Conservation (phyloP, 2,888 invertebrate genomes). For the Spilosoma lubricipeda region DNA sequence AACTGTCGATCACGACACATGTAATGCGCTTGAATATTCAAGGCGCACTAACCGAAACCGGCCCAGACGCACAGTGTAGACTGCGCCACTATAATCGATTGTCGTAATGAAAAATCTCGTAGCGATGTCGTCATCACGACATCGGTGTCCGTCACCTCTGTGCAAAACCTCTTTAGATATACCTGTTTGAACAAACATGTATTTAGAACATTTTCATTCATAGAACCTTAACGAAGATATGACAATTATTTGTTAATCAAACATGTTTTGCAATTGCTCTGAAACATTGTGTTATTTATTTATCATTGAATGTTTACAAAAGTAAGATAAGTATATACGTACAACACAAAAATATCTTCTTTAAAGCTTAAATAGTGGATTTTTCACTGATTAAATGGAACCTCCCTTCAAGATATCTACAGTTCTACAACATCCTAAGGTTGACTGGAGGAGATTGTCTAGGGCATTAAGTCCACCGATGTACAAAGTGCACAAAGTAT, state of each 20-base stretch:
- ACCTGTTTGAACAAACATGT: conserved; percentile 6
- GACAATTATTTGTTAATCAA: neutral
- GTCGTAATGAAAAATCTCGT: conserved; percentile 35
- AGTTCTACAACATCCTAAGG: too few relatives aligned
- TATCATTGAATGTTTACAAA: neutral
- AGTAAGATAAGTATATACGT: neutral
- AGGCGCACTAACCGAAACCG: conserved; percentile 46
- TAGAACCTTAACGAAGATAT: neutral
- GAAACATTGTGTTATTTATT: neutral
- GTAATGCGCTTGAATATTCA: conserved; percentile 42
- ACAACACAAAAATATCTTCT: neutral
- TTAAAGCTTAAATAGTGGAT: neutral
- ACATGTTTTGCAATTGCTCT: neutral
- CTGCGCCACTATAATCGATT: conserved; percentile 20
- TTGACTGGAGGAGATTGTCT: too few relatives aligned
- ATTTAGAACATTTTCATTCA: neutral
- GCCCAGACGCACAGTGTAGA: conserved; percentile 35
- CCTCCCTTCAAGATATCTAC: too few relatives aligned
- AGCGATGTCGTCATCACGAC: conserved; percentile 39
- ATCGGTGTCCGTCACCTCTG: conserved; percentile 19
- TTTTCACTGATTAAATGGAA: too few relatives aligned
- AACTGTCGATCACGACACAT: conserved; percentile 24
- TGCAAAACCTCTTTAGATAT: neutral
- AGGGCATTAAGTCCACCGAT: too few relatives aligned
- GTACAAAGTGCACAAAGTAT: too few relatives aligned